Evolutionary conservation across 2,113 vertebrate genomes (phyloP).

Genomic region (Pituophis catenifer): DNA sequence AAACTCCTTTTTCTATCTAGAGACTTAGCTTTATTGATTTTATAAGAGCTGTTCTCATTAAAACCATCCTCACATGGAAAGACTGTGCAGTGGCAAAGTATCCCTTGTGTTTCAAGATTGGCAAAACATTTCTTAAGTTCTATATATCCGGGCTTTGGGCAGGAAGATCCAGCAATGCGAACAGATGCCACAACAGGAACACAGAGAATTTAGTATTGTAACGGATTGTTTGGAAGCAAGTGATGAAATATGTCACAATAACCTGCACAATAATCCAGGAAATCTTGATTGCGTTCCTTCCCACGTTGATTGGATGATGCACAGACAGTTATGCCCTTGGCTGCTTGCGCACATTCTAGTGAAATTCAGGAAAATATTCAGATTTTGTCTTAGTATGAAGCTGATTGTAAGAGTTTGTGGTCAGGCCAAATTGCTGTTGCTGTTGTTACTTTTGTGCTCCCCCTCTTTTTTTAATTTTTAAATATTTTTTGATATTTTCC

Average conservation of each 20-base stretch:
- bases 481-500: not conserved
- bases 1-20: not conserved
- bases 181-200: not conserved
- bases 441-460: not conserved
- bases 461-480: not conserved
- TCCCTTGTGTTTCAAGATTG: not conserved
- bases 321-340: not conserved
- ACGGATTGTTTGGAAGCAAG: not conserved
- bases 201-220: not conserved
- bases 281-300: not conserved
- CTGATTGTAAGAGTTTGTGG: not conserved
- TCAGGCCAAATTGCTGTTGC: not conserved
- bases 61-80: not conserved
- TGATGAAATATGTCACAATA: not conserved
- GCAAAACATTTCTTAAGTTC: not conserved
- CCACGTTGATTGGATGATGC: not conserved
- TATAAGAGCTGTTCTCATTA: not conserved
- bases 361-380: not conserved
- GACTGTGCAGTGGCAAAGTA: not conserved
- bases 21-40: not conserved
- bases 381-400: not conserved
- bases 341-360: not conserved
- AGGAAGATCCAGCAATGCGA: not conserved
- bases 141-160: not conserved
- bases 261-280: not conserved